Evolutionary conservation across 1,140 invertebrate species (phyloP).

Genomic region (Drosophila willistoni): DNA sequence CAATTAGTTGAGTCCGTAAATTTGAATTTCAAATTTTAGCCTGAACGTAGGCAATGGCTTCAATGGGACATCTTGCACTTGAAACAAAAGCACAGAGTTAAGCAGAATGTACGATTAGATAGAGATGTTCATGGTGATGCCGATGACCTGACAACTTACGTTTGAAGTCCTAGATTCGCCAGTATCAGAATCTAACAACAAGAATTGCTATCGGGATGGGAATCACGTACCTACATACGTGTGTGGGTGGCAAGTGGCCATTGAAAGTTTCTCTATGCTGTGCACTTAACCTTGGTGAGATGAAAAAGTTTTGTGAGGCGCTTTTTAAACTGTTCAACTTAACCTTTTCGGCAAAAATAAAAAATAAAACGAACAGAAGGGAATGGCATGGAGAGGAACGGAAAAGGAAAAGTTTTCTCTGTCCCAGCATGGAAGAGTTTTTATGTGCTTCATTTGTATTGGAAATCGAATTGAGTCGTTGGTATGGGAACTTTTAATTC

Average conservation of each 20-base stretch:
- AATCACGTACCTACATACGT: not conserved
- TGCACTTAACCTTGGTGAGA: slow-evolving; percentile 30
- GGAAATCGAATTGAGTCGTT: slow-evolving; percentile 1
- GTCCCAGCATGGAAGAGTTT: not conserved
- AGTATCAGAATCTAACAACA: not conserved
- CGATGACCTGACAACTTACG: not conserved
- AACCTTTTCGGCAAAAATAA: slow-evolving; percentile 43
- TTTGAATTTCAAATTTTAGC: slow-evolving; percentile 36
- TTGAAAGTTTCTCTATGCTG: slow-evolving; percentile 1
- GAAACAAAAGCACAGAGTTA: not conserved
- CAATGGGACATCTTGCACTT: not conserved
- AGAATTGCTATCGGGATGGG: not conserved
- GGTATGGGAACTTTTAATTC: slow-evolving; percentile 9
- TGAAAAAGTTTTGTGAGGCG: slow-evolving; percentile 14
- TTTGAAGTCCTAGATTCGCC: not conserved
- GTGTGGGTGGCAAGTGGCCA: not conserved
- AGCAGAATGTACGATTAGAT: not conserved
- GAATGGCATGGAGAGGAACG: not conserved
- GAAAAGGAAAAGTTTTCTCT: not conserved
- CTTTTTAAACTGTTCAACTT: slow-evolving; percentile 47
- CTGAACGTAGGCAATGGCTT: slow-evolving; percentile 44
- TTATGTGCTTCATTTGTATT: slow-evolving; percentile 9
- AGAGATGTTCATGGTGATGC: not conserved
- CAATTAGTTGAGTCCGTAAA: slow-evolving; percentile 11
- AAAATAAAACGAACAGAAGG: not conserved